These are phyloP conservation scores for Tanytarsus gracilentus DNA, from an alignment of 2,888 invertebrate genomes.

Conservation along the genomic window DNA sequence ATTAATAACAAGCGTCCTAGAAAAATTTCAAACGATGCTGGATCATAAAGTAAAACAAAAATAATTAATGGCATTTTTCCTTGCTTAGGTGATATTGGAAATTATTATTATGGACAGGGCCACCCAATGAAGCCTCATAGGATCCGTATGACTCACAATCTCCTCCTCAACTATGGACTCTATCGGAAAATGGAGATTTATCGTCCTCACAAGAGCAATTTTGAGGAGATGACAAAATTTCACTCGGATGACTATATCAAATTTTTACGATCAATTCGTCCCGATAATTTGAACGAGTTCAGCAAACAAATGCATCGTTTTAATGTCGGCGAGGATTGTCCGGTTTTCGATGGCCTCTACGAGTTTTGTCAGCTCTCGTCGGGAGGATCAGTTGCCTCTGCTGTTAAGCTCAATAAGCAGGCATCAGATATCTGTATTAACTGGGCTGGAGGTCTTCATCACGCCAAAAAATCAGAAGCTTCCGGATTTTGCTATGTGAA, in stretches of 20 bases:
- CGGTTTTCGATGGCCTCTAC: slow-evolving; percentile 98
- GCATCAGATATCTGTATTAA: slow-evolving; percentile 98
- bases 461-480: slow-evolving; percentile 98
- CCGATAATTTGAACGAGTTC: slow-evolving; percentile 98
- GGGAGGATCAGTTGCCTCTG: slow-evolving; percentile 98
- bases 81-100: slow-evolving; percentile 98
- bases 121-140: slow-evolving; percentile 99
- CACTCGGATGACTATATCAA: slow-evolving; percentile 99
- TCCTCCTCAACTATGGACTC: slow-evolving; percentile 95
- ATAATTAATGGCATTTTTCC: too few relatives aligned
- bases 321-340: slow-evolving; percentile 99
- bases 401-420: slow-evolving; percentile 97
- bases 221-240: slow-evolving; percentile 99
- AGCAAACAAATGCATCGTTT: slow-evolving; percentile 99
- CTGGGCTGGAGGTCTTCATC: slow-evolving; percentile 99
- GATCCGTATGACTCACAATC: slow-evolving; percentile 99
- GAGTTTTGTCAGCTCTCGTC: slow-evolving; percentile 99
- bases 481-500: slow-evolving; percentile 99
- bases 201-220: slow-evolving; percentile 91
- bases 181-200: slow-evolving; percentile 99
- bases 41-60: background rate
- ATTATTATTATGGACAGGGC: slow-evolving; percentile 99
- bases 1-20: slow-evolving; percentile 26
- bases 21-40: too few relatives aligned
- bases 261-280: slow-evolving; percentile 90